Percentiles rank a stretch among this genome's conserved stretches.
Evolutionary conservation across 2,113 vertebrate species (phyloP).

Genomic region (Chauna torquata): DNA sequence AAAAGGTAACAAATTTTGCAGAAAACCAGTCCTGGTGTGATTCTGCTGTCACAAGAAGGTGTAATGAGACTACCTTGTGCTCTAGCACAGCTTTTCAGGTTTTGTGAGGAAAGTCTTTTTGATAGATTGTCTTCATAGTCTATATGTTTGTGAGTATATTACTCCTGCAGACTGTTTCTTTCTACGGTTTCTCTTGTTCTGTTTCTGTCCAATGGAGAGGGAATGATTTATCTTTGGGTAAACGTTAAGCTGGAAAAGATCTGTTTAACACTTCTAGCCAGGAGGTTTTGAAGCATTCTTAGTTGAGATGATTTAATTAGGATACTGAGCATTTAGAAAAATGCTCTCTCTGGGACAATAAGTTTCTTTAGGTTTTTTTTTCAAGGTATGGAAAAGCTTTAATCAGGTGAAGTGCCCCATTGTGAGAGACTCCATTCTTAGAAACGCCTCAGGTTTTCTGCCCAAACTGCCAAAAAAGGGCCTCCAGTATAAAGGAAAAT

Average conservation of each 20-base stretch:
- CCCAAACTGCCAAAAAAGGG: not conserved
- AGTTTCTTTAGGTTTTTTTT: not conserved
- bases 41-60: constrained; percentile 24
- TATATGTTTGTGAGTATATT: not conserved
- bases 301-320: constrained; percentile 56
- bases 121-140: constrained; percentile 27
- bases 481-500: not conserved
- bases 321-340: constrained; percentile 42
- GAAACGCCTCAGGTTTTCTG: not conserved
- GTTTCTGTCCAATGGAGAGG: constrained; percentile 2
- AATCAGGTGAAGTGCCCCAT: not conserved
- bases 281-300: constrained; percentile 34
- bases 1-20: constrained; percentile 44
- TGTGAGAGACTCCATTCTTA: not conserved
- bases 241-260: constrained; percentile 45
- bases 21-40: constrained; percentile 16
- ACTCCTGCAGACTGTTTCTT: not conserved
- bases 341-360: constrained; percentile 7
- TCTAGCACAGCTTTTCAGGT: not conserved
- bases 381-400: not conserved
- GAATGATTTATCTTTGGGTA: constrained; percentile 37
- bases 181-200: constrained; percentile 21
- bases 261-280: constrained; percentile 50
- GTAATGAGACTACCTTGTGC: not conserved
- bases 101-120: constrained; percentile 35